Evolutionary conservation across 2,888 invertebrate species (phyloP).

Genomic region (Ceratothoa steindachneri): DNA sequence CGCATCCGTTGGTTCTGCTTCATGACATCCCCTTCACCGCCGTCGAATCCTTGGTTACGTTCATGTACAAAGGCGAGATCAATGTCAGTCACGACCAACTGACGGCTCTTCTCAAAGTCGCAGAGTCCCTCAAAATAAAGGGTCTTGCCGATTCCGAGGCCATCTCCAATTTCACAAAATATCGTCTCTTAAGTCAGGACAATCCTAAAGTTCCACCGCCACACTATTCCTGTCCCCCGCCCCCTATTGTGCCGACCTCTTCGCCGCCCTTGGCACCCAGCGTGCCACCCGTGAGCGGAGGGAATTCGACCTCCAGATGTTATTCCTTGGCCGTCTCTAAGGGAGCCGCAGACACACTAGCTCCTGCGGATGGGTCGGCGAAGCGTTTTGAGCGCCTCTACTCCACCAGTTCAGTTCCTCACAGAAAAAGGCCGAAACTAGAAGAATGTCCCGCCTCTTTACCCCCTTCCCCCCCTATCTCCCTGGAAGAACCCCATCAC

Average conservation of each 20-base stretch:
- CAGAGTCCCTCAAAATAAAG: slow-evolving; percentile 82
- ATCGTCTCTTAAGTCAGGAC: slow-evolving; percentile 1
- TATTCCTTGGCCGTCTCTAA: not conserved
- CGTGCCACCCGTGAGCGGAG: not conserved
- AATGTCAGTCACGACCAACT: slow-evolving; percentile 78
- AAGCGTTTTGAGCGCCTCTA: not conserved
- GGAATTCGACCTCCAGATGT: not conserved
- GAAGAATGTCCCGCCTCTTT: slow-evolving; percentile 5
- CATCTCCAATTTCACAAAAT: slow-evolving; percentile 28
- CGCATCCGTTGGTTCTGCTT: slow-evolving; percentile 85
- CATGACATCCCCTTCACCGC: slow-evolving; percentile 86
- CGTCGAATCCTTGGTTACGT: slow-evolving; percentile 82
- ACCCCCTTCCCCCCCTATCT: slow-evolving; percentile 20
- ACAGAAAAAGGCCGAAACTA: slow-evolving; percentile 23
- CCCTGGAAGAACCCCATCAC: slow-evolving; percentile 14
- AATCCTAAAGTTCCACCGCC: not conserved
- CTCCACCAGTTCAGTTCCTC: slow-evolving; percentile 23
- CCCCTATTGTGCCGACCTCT: not conserved
- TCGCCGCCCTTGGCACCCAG: too few species aligned
- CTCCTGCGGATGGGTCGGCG: not conserved
- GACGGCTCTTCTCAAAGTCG: slow-evolving; percentile 79
- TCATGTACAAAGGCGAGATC: slow-evolving; percentile 91
- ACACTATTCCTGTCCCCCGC: not conserved
- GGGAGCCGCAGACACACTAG: not conserved
- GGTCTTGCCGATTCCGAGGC: slow-evolving; percentile 67